Percentiles rank a stretch among this genome's conserved stretches.
These are phyloP conservation scores for Lates calcarifer DNA, from an alignment of 2,113 vertebrate species.

Conservation along the genomic window DNA sequence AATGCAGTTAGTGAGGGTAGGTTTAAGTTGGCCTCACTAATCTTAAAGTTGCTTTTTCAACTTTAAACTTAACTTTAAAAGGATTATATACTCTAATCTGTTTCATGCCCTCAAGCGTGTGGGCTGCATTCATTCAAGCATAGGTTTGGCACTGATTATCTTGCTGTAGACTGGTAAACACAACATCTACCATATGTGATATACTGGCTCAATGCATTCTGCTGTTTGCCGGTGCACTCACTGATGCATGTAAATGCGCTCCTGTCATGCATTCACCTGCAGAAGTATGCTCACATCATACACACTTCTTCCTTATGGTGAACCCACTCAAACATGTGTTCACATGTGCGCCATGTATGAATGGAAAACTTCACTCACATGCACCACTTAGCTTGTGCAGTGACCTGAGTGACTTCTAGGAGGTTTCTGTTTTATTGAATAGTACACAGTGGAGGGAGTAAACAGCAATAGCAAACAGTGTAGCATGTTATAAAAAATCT, in stretches of 20 bases:
- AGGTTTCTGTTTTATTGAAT: not conserved
- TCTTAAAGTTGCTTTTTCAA: constrained; percentile 24
- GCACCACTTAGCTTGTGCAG: constrained; percentile 17
- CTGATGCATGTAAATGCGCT: not conserved
- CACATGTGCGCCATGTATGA: not conserved
- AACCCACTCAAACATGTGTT: not conserved
- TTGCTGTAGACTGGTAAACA: constrained; percentile 4
- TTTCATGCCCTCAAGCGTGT: not conserved
- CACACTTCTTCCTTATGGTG: not conserved
- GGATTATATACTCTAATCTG: not conserved
- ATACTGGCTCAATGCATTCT: constrained; percentile 7
- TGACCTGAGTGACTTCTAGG: not conserved
- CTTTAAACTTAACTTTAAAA: constrained; percentile 21
- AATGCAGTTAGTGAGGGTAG: constrained; percentile 21
- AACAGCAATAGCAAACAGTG: not conserved
- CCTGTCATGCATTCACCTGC: constrained; percentile 1
- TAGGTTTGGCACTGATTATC: not conserved
- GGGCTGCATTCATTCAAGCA: not conserved
- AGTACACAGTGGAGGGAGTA: not conserved
- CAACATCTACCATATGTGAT: not conserved
- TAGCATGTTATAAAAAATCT: not conserved
- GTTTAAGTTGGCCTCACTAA: constrained; percentile 5
- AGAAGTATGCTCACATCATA: not conserved
- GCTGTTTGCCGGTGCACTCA: not conserved
- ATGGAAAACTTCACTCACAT: not conserved